A percentile compares a stretch with the other conserved stretches of the same genome.
phyloP scores from a whole-genome alignment of 2,797 vertebrate genomes.

The Picus viridis region DNA sequence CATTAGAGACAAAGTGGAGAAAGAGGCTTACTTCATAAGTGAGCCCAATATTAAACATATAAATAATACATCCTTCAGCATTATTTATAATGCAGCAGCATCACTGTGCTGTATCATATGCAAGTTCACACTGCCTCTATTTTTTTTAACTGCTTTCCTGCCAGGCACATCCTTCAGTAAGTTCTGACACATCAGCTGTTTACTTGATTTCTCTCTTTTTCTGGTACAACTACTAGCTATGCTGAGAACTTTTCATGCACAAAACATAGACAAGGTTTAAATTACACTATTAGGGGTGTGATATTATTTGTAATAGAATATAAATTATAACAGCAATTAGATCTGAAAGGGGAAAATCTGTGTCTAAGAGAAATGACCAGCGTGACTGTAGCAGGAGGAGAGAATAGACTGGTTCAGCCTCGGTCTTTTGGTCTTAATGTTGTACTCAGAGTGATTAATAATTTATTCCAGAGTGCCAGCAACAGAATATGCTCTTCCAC shows the following conservation, averaged over 20 bases:
- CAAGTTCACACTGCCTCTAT: conserved; percentile 54
- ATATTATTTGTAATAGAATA: background rate
- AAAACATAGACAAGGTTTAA: background rate
- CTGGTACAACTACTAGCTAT: background rate
- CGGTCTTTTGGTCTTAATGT: background rate
- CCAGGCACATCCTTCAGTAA: background rate
- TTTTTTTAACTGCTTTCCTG: conserved; percentile 72
- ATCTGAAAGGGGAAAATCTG: background rate
- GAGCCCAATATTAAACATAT: conserved; percentile 79
- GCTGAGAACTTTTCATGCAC: background rate
- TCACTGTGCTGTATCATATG: conserved; percentile 74
- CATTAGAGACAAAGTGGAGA: conserved; percentile 70
- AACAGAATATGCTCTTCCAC: background rate
- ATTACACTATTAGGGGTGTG: background rate
- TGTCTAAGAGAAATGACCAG: background rate
- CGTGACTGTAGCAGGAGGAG: background rate
- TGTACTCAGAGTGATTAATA: background rate
- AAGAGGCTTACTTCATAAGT: conserved; percentile 75
- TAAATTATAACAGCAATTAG: background rate
- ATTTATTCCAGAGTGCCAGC: background rate
- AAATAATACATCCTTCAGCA: conserved; percentile 81
- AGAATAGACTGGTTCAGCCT: background rate
- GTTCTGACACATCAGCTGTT: background rate
- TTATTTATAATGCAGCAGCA: conserved; percentile 82
- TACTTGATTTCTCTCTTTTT: background rate